Conservation (phyloP, 2,113 vertebrate genomes). For the Leptodactylus fuscus region DNA sequence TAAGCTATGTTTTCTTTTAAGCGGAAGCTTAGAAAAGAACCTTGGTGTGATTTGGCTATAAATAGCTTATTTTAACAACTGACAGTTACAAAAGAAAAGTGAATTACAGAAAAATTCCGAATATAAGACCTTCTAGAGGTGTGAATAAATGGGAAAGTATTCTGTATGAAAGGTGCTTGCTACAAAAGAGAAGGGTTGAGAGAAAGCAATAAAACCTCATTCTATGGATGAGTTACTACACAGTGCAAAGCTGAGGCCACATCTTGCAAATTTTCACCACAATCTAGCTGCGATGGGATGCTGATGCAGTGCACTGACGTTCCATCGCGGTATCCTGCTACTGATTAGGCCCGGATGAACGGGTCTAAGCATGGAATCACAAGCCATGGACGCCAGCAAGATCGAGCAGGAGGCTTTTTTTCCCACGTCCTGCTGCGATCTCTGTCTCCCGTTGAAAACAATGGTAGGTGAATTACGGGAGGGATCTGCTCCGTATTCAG, state of each 20-base stretch:
- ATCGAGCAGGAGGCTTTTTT: no score
- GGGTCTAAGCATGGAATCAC: no score
- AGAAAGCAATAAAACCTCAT: neutral
- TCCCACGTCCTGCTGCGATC: no score
- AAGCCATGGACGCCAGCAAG: no score
- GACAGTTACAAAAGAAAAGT: neutral
- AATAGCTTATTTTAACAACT: neutral
- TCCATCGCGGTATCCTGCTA: no score
- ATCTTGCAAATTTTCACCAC: no score
- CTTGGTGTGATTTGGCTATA: neutral
- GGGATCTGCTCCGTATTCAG: no score
- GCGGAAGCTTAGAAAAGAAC: neutral
- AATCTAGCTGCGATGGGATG: no score
- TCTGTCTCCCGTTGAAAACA: no score
- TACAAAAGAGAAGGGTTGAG: neutral
- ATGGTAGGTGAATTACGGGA: no score
- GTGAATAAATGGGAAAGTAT: neutral
- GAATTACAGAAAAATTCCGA: neutral
- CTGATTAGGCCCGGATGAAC: no score
- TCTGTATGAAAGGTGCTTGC: neutral
- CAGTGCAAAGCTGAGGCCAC: neutral
- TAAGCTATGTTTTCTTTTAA: slow-evolving; percentile 21
- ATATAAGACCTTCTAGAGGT: neutral
- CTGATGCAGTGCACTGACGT: no score
- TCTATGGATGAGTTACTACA: neutral